Evolutionary conservation across 2,113 vertebrate species (phyloP), one percentile per base, ranked within the genome.

Genomic region (Psettodes erumei): DNA sequence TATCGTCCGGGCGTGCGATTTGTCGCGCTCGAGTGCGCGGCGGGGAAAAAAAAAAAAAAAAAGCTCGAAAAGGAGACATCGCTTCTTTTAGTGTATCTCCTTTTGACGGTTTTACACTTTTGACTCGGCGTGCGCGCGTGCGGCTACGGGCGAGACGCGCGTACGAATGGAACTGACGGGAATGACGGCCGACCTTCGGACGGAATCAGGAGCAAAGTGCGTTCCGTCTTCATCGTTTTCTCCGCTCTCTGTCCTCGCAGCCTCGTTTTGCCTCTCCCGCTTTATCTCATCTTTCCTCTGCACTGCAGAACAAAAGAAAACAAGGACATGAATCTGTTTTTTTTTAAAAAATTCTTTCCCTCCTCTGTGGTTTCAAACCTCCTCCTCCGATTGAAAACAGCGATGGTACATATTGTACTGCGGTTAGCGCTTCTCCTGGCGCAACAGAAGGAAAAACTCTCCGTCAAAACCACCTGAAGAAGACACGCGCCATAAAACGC

Each of bases 171-270:
- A 85, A 88, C 82, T 69, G 71, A 85, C 87, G 63, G 69, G 68
- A 88, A 89, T 77, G 76, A 80, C 81, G 81, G 74, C n/a, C 90
- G 91, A 89, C 90, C 86, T 92, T 90, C 33, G 68, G 48, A 85
- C 66, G 66, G 80, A 90, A 88, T 82, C 63, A 87, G 86, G 75
- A 90, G 81, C 66, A 68, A 81, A 88, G 77, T 83, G 72, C 77
- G 87, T 83, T 85, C 71, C 75, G 54, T 77, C 71, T 58, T 55
- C 32, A 54, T 82, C 82, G 76, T 79, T 86, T 81, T 68, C 60
- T 40, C 15, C 30, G 9, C 19, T 66, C 8, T 61, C 68, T 51
- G 74, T 84, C 77, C 54, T 72, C 10, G 2, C 19, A 1, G 55
- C 53, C 51, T 73, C 45, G 38, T 66, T 77, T 81, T 72, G 38